phyloP scores from a whole-genome alignment of 2,797 vertebrate genomes.

The Dromococcyx pavoninus region DNA sequence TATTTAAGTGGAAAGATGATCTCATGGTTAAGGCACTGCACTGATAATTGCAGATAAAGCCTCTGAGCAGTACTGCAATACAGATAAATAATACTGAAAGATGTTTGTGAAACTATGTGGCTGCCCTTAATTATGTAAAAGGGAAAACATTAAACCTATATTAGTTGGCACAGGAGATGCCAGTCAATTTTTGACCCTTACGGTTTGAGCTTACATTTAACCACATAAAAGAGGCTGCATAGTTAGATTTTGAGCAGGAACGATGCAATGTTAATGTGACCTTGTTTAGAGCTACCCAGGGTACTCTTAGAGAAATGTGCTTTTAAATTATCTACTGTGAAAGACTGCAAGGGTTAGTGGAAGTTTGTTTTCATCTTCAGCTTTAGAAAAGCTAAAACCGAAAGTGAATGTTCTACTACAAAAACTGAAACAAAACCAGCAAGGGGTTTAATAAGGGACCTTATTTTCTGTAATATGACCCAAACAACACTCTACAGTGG shows the following conservation, averaged over 20 bases:
- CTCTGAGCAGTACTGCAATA: constrained; percentile 7
- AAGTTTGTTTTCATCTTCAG: neutral
- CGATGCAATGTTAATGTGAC: constrained; percentile 57
- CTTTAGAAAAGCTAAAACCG: neutral
- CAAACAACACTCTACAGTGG: neutral
- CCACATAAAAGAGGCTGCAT: neutral
- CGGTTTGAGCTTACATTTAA: neutral
- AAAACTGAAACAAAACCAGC: neutral
- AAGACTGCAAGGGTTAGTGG: neutral
- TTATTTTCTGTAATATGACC: constrained; percentile 12
- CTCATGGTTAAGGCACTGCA: neutral
- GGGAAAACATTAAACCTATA: neutral
- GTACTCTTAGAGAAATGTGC: neutral
- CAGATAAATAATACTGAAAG: neutral
- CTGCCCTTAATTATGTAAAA: neutral
- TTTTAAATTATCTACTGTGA: neutral
- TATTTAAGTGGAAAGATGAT: neutral
- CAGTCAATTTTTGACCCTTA: neutral
- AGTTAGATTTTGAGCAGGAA: constrained; percentile 39
- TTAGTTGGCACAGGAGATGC: neutral
- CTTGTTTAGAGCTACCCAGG: constrained; percentile 7
- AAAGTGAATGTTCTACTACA: neutral
- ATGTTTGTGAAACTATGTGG: neutral
- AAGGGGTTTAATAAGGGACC: neutral
- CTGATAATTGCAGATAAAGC: constrained; percentile 27